These are phyloP conservation scores for Lasioglossum pauxillum DNA, from an alignment of 2,888 invertebrate genomes.

Conservation along the genomic window DNA sequence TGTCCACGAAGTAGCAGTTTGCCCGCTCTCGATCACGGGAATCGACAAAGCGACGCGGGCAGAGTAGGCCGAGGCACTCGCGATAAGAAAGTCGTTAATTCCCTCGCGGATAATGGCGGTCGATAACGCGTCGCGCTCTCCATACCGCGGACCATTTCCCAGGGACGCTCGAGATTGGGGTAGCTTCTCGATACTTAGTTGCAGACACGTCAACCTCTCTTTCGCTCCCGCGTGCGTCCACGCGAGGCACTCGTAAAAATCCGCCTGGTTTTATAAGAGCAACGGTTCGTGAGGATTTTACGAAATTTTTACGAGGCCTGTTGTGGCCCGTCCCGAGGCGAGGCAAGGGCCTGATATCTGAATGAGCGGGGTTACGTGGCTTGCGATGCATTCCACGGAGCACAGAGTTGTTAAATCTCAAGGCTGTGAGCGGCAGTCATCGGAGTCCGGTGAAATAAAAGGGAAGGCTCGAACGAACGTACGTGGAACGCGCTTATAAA, in stretches of 20 bases:
- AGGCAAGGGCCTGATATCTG: constrained; percentile 2
- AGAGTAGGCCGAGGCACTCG: constrained; percentile 24
- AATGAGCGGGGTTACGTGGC: constrained; percentile 9
- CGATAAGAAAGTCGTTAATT: constrained; percentile 72
- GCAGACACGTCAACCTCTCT: background rate
- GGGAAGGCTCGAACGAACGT: constrained; percentile 2
- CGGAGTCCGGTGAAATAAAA: constrained; percentile 2
- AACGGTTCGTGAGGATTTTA: constrained; percentile 12
- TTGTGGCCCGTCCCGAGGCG: background rate
- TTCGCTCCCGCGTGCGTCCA: background rate
- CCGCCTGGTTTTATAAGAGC: background rate
- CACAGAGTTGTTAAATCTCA: constrained; percentile 16
- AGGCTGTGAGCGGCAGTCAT: background rate
- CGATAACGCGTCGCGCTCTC: constrained; percentile 40
- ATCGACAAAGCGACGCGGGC: constrained; percentile 10
- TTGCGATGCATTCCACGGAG: constrained; percentile 10
- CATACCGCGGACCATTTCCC: constrained; percentile 34
- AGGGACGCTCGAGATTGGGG: constrained; percentile 9
- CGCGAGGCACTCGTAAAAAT: constrained; percentile 13
- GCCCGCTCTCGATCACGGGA: constrained; percentile 12
- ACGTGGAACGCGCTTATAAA: constrained; percentile 4
- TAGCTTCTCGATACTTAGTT: background rate
- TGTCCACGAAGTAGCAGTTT: constrained; percentile 54
- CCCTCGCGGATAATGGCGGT: constrained; percentile 64
- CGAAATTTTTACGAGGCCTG: constrained; percentile 8